phyloP scores from a whole-genome alignment of 2,113 vertebrate species.

The Coryphaenoides rupestris region DNA sequence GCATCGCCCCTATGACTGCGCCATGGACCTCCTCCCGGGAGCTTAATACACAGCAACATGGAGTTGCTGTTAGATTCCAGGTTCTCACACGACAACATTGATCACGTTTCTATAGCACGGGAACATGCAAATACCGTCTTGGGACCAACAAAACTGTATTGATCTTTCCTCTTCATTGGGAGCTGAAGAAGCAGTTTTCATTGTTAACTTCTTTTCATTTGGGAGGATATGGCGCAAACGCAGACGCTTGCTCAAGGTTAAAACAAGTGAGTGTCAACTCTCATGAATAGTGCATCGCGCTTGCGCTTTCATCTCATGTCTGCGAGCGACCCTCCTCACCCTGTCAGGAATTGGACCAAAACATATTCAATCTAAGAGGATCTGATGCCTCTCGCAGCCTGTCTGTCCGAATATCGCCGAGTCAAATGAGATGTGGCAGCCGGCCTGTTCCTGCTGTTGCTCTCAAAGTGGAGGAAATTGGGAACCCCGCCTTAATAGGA shows the following conservation, averaged over 20 bases:
- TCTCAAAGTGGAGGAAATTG: conserved; percentile 46
- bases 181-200: too few relatives aligned
- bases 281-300: conserved; percentile 21
- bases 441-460: conserved; percentile 40
- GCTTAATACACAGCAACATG: conserved; percentile 9
- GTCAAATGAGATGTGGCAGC: conserved; percentile 52
- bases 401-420: conserved; percentile 48
- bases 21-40: too few relatives aligned
- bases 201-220: too few relatives aligned
- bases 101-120: not conserved
- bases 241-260: not conserved
- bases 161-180: too few relatives aligned
- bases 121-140: too few relatives aligned
- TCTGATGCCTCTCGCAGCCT: conserved; percentile 47
- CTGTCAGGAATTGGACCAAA: conserved; percentile 43
- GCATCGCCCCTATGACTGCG: too few relatives aligned
- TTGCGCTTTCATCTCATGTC: conserved; percentile 34
- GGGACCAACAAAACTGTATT: too few relatives aligned
- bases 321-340: conserved; percentile 30
- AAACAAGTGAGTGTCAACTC: conserved; percentile 28
- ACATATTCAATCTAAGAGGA: conserved; percentile 56
- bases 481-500: conserved; percentile 35
- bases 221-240: not conserved
- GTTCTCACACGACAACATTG: not conserved
- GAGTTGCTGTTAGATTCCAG: not conserved